Conservation (phyloP, 2,113 vertebrate genomes). For the Morphnarchus princeps region DNA sequence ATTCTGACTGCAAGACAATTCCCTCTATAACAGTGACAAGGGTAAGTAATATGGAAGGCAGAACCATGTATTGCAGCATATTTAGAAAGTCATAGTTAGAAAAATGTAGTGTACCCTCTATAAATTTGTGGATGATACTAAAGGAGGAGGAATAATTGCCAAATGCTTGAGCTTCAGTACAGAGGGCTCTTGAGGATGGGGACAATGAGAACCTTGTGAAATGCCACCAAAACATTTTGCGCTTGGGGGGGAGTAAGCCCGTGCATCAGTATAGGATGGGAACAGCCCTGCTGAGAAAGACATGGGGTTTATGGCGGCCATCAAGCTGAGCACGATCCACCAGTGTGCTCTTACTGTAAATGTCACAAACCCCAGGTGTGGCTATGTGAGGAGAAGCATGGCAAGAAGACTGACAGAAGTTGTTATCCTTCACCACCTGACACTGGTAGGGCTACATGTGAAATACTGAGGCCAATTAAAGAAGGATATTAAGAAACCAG, state of each 20-base stretch:
- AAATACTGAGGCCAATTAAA: neutral
- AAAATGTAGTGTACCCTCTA: rapidly evolving
- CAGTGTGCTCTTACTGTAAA: neutral
- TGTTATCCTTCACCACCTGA: neutral
- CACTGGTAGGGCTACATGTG: neutral
- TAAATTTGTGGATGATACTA: neutral
- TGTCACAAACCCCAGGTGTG: neutral
- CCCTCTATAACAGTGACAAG: rapidly evolving
- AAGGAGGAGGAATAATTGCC: neutral
- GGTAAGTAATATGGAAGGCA: neutral
- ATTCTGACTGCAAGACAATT: neutral
- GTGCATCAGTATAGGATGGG: neutral
- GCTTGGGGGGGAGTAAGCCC: too few relatives aligned
- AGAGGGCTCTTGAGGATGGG: neutral
- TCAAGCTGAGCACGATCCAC: neutral
- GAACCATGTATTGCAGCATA: rapidly evolving
- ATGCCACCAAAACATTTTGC: neutral
- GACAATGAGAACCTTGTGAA: neutral
- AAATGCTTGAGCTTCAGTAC: neutral
- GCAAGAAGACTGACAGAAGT: neutral
- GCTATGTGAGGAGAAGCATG: neutral
- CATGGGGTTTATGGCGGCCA: neutral
- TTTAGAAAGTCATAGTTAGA: neutral
- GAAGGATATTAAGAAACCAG: neutral
- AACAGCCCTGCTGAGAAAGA: neutral